Evolutionary conservation across 2,888 invertebrate genomes (phyloP), one percentile per base, ranked within the genome.

Genomic region (Acronicta leporina): DNA sequence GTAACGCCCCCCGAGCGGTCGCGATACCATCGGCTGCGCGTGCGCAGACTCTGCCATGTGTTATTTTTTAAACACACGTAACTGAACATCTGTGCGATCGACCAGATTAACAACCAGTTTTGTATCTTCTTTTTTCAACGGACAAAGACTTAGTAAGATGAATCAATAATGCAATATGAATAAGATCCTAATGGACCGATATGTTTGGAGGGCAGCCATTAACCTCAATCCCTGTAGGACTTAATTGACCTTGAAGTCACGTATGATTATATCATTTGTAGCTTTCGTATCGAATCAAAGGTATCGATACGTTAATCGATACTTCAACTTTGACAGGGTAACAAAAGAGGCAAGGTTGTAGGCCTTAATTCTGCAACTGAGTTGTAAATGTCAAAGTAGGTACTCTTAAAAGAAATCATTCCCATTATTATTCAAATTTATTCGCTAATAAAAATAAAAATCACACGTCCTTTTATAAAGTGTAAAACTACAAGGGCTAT

Each of bases 1-100:
- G 92, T 89, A 91, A 92, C 92, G 93, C 92, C 92, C 91, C 83
- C 79, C 87, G 74, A 85, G 91, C 89, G 83, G 41, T 84, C 70
- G 80, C 77, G 92, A 93, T 92, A 88, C 64, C 71, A 92, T 92
- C 92, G 63, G 57, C 50, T 81, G 85, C 90, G 91, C 89, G 87
- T 87, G 92, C 89, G 83, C 86, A 66, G 15, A 75, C 83, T 81
- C 64, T 59, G 73, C 82, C 80, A 79, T 84, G 84, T 84, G 83
- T 84, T 80, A 83, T 82, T 85, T 84, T 80, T 81, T 82, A 80
- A 87, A 87, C 85, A 87, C 82, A 84, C 85, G 81, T 84, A 85
- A 82, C 80, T 73, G 79, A 85, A 86, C 88, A 88, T 88, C 87
- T 87, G 87, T 80, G 77, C 72, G 85, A 88, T 89, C 70, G 70